Conservation (phyloP, 2,888 invertebrate genomes). For the Ornithoptera alexandrae region DNA sequence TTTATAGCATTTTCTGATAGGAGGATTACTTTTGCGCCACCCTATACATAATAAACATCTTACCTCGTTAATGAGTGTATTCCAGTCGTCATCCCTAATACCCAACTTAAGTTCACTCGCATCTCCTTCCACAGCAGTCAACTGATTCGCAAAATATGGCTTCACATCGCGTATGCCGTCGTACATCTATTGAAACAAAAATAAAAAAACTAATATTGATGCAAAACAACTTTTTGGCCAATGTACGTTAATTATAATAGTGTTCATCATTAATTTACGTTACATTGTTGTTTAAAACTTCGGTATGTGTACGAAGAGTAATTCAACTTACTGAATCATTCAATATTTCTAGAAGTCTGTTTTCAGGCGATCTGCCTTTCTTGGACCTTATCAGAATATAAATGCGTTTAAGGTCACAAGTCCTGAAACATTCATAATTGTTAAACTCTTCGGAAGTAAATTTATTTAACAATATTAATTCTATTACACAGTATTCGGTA, state of each 20-base stretch:
- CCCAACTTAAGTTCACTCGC: constrained; percentile 13
- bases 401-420: constrained; percentile 7
- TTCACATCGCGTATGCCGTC: not conserved
- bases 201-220: no score
- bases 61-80: constrained; percentile 3
- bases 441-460: not conserved
- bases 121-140: constrained; percentile 16
- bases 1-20: no score
- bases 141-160: constrained; percentile 2
- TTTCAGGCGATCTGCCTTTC: constrained; percentile 2
- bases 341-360: constrained; percentile 7
- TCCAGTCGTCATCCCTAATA: constrained; percentile 9
- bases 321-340: constrained; percentile 13
- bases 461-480: not conserved
- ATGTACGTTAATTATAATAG: not conserved
- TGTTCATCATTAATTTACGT: no score
- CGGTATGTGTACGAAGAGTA: no score
- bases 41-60: not conserved
- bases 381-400: constrained; percentile 6
- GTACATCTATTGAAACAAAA: constrained; percentile 5
- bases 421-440: constrained; percentile 2
- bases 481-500: not conserved
- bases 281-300: no score
- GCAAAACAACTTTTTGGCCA: not conserved
- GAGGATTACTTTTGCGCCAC: no score